Percentiles rank a stretch among this genome's conserved stretches.
These are phyloP conservation scores for Stictocephala bisonia DNA, from an alignment of 2,888 invertebrate species.

Conservation along the genomic window DNA sequence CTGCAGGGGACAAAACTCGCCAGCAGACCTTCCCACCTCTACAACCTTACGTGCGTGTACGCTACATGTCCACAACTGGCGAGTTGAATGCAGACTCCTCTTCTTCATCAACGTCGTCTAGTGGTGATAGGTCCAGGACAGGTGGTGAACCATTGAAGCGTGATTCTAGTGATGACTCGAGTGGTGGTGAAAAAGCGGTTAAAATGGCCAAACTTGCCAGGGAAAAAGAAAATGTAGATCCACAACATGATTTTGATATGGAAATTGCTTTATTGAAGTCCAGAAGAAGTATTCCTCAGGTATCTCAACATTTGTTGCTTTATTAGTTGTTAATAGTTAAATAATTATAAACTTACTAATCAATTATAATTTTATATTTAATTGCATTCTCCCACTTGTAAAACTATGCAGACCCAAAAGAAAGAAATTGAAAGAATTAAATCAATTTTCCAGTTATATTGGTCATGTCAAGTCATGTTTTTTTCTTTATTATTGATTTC, in stretches of 20 bases:
- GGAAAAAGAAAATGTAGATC: constrained; percentile 73
- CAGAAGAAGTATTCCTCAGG: constrained; percentile 61
- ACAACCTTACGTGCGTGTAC: constrained; percentile 69
- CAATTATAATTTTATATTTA: too few species aligned
- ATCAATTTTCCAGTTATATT: too few species aligned
- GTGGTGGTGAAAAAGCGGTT: constrained; percentile 64
- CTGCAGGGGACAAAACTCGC: too few species aligned
- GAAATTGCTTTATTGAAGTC: constrained; percentile 55
- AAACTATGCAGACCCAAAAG: too few species aligned
- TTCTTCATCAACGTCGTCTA: constrained; percentile 59
- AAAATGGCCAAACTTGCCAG: constrained; percentile 67
- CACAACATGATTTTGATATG: constrained; percentile 63
- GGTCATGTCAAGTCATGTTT: too few species aligned
- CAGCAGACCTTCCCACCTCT: constrained; percentile 80
- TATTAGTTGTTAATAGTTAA: constrained; percentile 41
- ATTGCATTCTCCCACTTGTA: too few species aligned
- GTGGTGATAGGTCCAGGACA: constrained; percentile 33
- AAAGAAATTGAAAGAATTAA: too few species aligned
- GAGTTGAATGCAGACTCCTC: constrained; percentile 66
- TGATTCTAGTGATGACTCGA: constrained; percentile 60
- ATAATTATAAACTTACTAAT: too few species aligned
- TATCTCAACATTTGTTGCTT: constrained; percentile 51
- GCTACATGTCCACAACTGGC: constrained; percentile 73
- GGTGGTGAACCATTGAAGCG: constrained; percentile 61
- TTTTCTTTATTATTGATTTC: too few species aligned